Evolutionary conservation across 2,113 vertebrate genomes (phyloP).

Genomic region (Genyomyrus donnyi): DNA sequence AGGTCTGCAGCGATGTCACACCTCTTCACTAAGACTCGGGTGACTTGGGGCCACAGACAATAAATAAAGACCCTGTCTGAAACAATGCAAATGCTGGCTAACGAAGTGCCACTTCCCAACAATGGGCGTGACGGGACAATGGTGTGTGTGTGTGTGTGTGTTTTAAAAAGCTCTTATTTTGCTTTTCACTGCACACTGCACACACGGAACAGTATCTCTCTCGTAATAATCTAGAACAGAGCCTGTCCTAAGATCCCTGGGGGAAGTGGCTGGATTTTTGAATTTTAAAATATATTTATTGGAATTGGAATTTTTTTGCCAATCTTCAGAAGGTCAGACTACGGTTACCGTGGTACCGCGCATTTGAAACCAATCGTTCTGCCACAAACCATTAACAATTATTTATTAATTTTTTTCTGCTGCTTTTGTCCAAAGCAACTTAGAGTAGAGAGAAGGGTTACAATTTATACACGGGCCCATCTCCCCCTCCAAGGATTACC

Average conservation of each 20-base stretch:
- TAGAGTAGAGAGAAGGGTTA: background rate
- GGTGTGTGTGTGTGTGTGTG: background rate
- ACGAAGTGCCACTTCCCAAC: background rate
- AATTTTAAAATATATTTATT: background rate
- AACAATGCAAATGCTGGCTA: background rate
- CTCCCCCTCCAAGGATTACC: background rate
- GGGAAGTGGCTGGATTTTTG: background rate
- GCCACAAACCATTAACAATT: background rate
- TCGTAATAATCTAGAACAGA: background rate
- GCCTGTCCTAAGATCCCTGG: background rate
- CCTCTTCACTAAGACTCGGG: constrained; percentile 10
- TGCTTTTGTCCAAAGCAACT: background rate
- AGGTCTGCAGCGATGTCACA: background rate
- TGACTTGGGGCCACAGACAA: constrained; percentile 4
- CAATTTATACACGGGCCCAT: background rate
- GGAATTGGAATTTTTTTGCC: background rate
- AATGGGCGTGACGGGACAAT: background rate
- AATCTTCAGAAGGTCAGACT: background rate
- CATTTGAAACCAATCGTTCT: background rate
- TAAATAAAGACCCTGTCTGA: background rate
- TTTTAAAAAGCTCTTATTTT: background rate
- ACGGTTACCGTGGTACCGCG: background rate
- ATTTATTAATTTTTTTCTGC: background rate
- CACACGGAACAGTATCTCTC: background rate
- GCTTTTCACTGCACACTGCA: background rate